Percentiles rank a stretch among this genome's conserved stretches.
Evolutionary conservation across 2,797 vertebrate species (phyloP).

Genomic region (Chrosomus eos): DNA sequence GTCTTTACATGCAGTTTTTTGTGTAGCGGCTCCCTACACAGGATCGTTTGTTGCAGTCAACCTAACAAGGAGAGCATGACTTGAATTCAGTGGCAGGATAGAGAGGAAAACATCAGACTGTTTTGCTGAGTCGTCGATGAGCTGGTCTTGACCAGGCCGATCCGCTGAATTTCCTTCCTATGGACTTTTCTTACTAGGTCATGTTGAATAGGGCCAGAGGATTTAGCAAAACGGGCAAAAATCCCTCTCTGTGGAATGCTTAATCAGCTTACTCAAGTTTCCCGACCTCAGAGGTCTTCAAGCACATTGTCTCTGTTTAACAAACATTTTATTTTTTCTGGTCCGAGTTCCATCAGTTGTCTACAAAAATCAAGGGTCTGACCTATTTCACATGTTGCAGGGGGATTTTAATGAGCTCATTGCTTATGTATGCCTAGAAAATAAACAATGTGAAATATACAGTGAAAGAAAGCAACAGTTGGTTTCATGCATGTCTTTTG

Average conservation of each 20-base stretch:
- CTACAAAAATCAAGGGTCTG: background rate
- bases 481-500: background rate
- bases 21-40: constrained; percentile 32
- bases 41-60: constrained; percentile 48
- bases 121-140: constrained; percentile 24
- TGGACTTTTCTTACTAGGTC: constrained; percentile 17
- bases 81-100: constrained; percentile 57
- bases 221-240: constrained; percentile 38
- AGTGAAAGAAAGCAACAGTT: background rate
- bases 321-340: constrained; percentile 11
- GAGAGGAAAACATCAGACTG: constrained; percentile 20
- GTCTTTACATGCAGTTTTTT: constrained; percentile 9
- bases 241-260: constrained; percentile 49
- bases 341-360: background rate
- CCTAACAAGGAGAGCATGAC: constrained; percentile 66
- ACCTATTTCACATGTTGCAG: constrained; percentile 16
- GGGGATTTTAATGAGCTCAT: constrained; percentile 2
- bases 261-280: constrained; percentile 60
- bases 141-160: background rate
- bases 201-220: constrained; percentile 29
- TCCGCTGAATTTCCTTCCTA: constrained; percentile 3
- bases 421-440: background rate
- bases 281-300: constrained; percentile 18
- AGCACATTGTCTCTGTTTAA: constrained; percentile 35
- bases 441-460: background rate